Evolutionary conservation across 2,113 vertebrate species (phyloP), one percentile per base, ranked within the genome.

Genomic region (Nibea coibor): DNA sequence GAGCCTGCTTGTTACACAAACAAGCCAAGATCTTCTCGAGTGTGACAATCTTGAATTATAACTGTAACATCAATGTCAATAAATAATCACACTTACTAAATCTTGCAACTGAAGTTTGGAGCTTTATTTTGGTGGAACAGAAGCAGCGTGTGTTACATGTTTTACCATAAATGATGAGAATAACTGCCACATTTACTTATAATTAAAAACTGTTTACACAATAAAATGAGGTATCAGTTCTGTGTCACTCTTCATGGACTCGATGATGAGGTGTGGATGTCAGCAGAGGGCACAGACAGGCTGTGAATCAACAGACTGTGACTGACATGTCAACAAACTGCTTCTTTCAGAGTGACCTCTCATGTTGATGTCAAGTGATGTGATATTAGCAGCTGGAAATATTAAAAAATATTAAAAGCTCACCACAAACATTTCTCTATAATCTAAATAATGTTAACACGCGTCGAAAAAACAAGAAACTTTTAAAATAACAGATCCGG

Each of bases 361-460:
- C 12, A 11, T 10, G 3, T n/a, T 4, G n/a, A n/a, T n/a, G n/a
- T n/a, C n/a, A 15, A 58, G 28, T 7, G 8, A 16, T 28, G 24
- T 28, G 1, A 58, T 1, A 26, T 31, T 17, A 5, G 10, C 10
- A 9, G 20, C 4, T 12, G 2, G 22, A 22, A n/a, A 45, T 31
- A 31, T 31, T 31, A 31, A 31, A 31, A 31, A 35, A 7, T 26
- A 10, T 72, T 26, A 20, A 43, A 4, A 31, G 2, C 0, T 9
- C 3, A 9, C 19, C 0, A 3, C 0, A 39, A 4, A 31, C 31
- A 0, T 8, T 67, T 12, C 0, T 0, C 0, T 0, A 7, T 0
- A 2, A 11, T 63, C 6, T 47, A 4, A 3, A 7, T 10, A 19
- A n/a, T 11, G 4, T 17, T 5, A 20, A n/a, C 3, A 59, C 22